Conservation (phyloP, 2,888 invertebrate genomes). For the Anodontia alba region DNA sequence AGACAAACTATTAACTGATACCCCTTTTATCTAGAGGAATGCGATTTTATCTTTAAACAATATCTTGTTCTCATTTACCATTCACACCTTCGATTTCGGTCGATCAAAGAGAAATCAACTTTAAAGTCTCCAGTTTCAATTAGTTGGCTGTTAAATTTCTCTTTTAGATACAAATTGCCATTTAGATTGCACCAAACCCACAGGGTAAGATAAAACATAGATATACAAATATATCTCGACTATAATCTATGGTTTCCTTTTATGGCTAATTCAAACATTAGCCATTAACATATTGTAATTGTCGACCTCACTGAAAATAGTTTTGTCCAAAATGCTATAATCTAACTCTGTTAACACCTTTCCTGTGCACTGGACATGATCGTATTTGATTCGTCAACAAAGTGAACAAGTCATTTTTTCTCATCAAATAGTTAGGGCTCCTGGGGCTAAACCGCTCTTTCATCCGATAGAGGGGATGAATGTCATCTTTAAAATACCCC, state of each 20-base stretch:
- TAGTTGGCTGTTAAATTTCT: neutral
- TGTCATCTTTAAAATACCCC: neutral
- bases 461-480: neutral
- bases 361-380: neutral
- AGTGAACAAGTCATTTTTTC: slow-evolving; percentile 7
- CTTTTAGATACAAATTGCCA: slow-evolving; percentile 8
- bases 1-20: too few relatives aligned
- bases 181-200: neutral
- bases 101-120: neutral
- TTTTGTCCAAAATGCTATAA: neutral
- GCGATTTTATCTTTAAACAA: too few relatives aligned
- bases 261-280: neutral
- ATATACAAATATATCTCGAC: neutral
- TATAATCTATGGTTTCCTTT: neutral
- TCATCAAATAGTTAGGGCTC: neutral
- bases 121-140: neutral
- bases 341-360: slow-evolving; percentile 1
- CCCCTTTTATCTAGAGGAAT: too few relatives aligned
- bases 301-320: neutral
- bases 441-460: slow-evolving; percentile 11
- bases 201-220: neutral
- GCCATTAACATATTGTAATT: neutral
- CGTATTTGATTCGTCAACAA: neutral
- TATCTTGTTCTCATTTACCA: too few relatives aligned
- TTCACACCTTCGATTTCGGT: neutral